Conservation (phyloP, 2,888 invertebrate species). For the Sphaerophoria rueppellii region DNA sequence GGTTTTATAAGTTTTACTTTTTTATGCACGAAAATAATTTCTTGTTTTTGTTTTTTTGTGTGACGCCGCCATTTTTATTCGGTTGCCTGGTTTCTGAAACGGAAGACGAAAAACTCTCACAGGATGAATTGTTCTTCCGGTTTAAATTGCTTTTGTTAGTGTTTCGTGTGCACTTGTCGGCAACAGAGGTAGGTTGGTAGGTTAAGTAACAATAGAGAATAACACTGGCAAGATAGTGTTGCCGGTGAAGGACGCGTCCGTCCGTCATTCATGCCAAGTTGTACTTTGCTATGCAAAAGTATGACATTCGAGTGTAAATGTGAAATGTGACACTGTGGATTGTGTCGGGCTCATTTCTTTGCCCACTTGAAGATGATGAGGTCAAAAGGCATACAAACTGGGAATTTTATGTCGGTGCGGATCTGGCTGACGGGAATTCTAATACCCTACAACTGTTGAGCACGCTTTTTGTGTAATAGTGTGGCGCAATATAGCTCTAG, state of each 20-base stretch:
- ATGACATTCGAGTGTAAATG: constrained; percentile 61
- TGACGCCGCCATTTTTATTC: constrained; percentile 19
- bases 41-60: constrained; percentile 5
- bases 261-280: constrained; percentile 36
- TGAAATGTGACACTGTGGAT: constrained; percentile 58
- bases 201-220: neutral
- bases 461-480: neutral
- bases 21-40: constrained; percentile 19
- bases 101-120: constrained; percentile 50
- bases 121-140: constrained; percentile 58
- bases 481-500: constrained; percentile 2
- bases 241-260: constrained; percentile 21
- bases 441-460: neutral
- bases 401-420: neutral
- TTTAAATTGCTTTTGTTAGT: constrained; percentile 59
- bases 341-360: constrained; percentile 59
- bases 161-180: constrained; percentile 3
- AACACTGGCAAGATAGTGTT: neutral
- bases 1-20: constrained; percentile 27
- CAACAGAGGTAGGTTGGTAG: neutral
- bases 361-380: constrained; percentile 63
- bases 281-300: constrained; percentile 36
- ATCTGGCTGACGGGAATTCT: neutral
- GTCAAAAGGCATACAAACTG: constrained; percentile 49
- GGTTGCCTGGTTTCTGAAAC: constrained; percentile 20